Evolutionary conservation across 2,113 vertebrate species (phyloP), one percentile per base, ranked within the genome.

Genomic region (Crocuta crocuta): DNA sequence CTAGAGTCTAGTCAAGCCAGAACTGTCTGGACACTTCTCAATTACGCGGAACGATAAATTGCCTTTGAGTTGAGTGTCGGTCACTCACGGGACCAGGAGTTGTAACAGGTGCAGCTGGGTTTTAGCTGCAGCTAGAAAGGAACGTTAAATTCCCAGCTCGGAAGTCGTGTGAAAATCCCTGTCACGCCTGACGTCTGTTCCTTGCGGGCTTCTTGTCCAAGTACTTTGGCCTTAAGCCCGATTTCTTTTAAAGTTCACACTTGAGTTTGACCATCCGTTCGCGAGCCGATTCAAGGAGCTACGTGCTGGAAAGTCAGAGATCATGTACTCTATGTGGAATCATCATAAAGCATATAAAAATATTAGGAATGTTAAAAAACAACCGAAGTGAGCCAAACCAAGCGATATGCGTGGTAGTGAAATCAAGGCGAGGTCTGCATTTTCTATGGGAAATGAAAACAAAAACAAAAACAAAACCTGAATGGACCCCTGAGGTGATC

Each of bases 11-110:
- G 63, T 35, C 7, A 0, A 74, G 45, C 66, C 73, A 9, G 43
- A 10, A 12, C 16, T 11, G 48, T 4, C n/a, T 1, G 6, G 24
- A 12, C 19, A 10, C 13, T 19, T 65, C 8, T 17, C 63, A 24
- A 1, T 19, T 28, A 43, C 0, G 31, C 35, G 5, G 53, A 23
- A 16, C 0, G 16, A 15, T 2, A 17, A 71, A 1, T 5, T 16
- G 55, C 4, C 43, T 86, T 48, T 2, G 16, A 17, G 6, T 7
- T 0, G 2, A 23, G 31, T 6, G 2, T 2, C 0, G 6, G 55
- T 43, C 23, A 1, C 39, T 4, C 1, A 12, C 3, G 13, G 8
- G 2, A 16, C 23, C 28, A 2, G 19, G 3, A 31, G 43, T 9
- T 5, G 7, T 28, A 6, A 23, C 61, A 28, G n/a, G 19, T 1